Percentiles rank a stretch among this genome's conserved stretches.
Conservation (phyloP, 2,113 vertebrate genomes). For the Mobula hypostoma region DNA sequence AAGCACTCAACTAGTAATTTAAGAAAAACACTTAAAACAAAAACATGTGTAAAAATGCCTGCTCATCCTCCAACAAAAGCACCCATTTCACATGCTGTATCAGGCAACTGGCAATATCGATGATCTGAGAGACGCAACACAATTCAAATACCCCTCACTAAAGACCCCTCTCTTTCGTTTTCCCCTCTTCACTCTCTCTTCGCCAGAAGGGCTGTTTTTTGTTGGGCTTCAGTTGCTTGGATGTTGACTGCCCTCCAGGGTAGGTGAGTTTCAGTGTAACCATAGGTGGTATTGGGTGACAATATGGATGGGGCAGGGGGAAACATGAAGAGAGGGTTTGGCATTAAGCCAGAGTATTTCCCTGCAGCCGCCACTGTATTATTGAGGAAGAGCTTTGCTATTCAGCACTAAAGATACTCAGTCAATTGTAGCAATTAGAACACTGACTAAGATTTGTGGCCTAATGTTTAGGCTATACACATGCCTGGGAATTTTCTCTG, state of each 20-base stretch:
- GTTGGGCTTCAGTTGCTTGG: neutral
- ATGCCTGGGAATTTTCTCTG: neutral
- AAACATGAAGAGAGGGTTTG: neutral
- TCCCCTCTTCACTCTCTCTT: neutral
- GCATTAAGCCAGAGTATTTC: neutral
- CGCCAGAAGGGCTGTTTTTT: neutral
- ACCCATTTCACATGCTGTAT: neutral
- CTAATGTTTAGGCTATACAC: neutral
- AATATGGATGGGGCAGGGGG: neutral
- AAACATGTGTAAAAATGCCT: constrained; percentile 27
- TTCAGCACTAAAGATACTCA: neutral
- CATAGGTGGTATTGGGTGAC: neutral
- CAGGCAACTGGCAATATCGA: neutral
- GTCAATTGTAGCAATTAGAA: neutral
- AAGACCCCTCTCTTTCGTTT: neutral
- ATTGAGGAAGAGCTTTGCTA: neutral
- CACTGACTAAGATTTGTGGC: neutral
- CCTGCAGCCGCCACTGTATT: neutral
- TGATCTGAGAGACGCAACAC: neutral
- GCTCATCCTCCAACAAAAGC: constrained; percentile 18
- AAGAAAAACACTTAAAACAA: constrained; percentile 34
- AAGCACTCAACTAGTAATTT: constrained; percentile 28
- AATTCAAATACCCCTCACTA: neutral
- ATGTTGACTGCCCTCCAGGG: neutral
- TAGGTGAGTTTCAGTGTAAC: neutral